These are phyloP conservation scores for Drosophila pegasa DNA, from an alignment of 2,888 invertebrate genomes.

Conservation along the genomic window DNA sequence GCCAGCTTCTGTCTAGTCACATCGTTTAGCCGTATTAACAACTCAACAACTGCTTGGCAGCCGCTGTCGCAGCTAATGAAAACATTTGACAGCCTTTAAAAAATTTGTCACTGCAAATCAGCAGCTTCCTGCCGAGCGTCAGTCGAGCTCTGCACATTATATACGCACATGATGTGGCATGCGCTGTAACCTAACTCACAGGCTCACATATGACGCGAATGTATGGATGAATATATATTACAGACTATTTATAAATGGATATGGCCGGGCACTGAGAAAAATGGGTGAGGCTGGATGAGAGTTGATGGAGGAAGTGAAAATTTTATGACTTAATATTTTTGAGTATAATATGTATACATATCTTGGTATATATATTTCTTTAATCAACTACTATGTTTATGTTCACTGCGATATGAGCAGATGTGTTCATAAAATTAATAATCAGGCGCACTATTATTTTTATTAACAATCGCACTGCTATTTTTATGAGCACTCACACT, in stretches of 20 bases:
- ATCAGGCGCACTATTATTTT: too few relatives aligned
- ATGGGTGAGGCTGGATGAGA: not conserved
- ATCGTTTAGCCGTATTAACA: slow-evolving; percentile 2
- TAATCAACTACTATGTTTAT: too few relatives aligned
- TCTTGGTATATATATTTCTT: too few relatives aligned
- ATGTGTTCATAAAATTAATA: too few relatives aligned
- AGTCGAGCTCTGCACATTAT: not conserved
- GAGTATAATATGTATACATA: too few relatives aligned
- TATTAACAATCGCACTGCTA: too few relatives aligned
- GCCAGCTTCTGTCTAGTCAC: slow-evolving; percentile 4
- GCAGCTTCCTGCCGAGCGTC: slow-evolving; percentile 32
- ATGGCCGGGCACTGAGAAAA: not conserved
- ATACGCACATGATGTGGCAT: slow-evolving; percentile 6
- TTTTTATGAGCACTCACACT: too few relatives aligned
- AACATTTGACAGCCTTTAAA: slow-evolving; percentile 48
- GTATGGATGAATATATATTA: slow-evolving; percentile 18
- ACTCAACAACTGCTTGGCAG: slow-evolving; percentile 26
- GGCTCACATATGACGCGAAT: not conserved
- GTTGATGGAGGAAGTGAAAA: not conserved
- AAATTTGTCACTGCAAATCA: slow-evolving; percentile 69
- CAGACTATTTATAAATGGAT: slow-evolving; percentile 5
- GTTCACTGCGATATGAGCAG: too few relatives aligned
- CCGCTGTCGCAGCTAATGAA: slow-evolving; percentile 44
- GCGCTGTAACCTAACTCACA: slow-evolving; percentile 27
- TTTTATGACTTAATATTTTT: not conserved